Percentiles rank a stretch among this genome's conserved stretches.
Conservation (phyloP, 2,797 vertebrate species). For the Hemibagrus guttatus region DNA sequence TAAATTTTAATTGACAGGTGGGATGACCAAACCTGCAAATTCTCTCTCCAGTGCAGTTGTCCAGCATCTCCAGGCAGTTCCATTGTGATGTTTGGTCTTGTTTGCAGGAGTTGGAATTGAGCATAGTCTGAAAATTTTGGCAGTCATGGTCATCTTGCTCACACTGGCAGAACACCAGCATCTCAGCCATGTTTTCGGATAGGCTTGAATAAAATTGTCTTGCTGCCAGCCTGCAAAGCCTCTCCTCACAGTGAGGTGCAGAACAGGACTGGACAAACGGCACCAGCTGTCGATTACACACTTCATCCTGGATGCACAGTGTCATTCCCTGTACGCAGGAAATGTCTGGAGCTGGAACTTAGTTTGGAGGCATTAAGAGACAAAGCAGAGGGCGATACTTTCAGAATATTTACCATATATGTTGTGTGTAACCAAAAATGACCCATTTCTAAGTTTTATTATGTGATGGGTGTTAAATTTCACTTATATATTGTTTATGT, state of each 20-base stretch:
- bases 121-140: slow-evolving; percentile 71
- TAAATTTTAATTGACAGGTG: slow-evolving; percentile 2
- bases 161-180: slow-evolving; percentile 86
- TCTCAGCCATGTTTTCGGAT: slow-evolving; percentile 79
- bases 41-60: slow-evolving; percentile 70
- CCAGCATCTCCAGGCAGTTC: slow-evolving; percentile 75
- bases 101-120: slow-evolving; percentile 80
- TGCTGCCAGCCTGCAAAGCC: slow-evolving; percentile 74
- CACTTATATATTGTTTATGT: not conserved
- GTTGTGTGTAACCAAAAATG: not conserved
- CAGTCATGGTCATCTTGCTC: slow-evolving; percentile 76
- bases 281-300: slow-evolving; percentile 82
- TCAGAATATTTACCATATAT: not conserved
- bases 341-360: slow-evolving; percentile 64
- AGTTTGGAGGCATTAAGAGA: slow-evolving; percentile 8
- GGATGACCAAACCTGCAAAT: slow-evolving; percentile 73
- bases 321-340: slow-evolving; percentile 81
- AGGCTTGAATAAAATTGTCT: slow-evolving; percentile 79
- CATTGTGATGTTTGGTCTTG: slow-evolving; percentile 50
- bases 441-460: not conserved
- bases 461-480: not conserved
- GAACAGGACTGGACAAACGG: slow-evolving; percentile 80
- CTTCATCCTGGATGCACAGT: slow-evolving; percentile 78
- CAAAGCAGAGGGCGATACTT: not conserved
- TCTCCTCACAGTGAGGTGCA: slow-evolving; percentile 68